Base-by-base conservation (phyloP, 2,113 vertebrate genomes). In the Gulo gulo region DNA sequence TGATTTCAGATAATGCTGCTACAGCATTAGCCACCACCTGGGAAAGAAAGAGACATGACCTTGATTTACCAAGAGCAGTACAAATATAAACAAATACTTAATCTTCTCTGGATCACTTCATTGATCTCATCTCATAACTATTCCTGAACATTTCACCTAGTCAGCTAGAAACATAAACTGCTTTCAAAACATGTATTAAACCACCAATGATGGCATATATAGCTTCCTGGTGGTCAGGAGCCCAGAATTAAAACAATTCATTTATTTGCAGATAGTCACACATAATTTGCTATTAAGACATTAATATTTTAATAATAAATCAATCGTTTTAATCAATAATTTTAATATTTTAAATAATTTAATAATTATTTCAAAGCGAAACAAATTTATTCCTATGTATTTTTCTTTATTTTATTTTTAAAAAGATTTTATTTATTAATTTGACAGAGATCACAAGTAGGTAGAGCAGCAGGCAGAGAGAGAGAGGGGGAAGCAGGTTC, bases 11-110 rank as follows among this genome's bases (percentile, higher is more conserved):
- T 94, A 99, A 98, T 5, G 99, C 99, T 14, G 99, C 99, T 52
- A 99, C 99, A 0, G 99, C 99, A 1, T 99, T 99, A 2, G 99
- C 99, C 5, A 99, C 99, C 96, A 99, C 99, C 99, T 99, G 78
- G 10, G n/a, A 84, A 91, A 93, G 50, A 85, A 86, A 42, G 36
- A 96, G 88, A 95, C 0, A 88, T 2, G 63, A 3, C 18, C 50
- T 55, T 78, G 63, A 96, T 39, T 94, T n/a, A 65, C 50, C 29
- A 93, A 85, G 26, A 91, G 42, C 9, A 92, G 50, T 39, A 57
- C 26, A 87, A 55, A 42, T 36, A 59, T 34, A 84, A 11, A 61
- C 16, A 96, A 73, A 55, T 26, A 55, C 24, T 81, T 34, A n/a
- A 50, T 9, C 39, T 94, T 81, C 61, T 42, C 52, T 63, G 59